These are phyloP conservation scores for Dromas ardeola DNA, from an alignment of 2,113 vertebrate species.

Conservation along the genomic window DNA sequence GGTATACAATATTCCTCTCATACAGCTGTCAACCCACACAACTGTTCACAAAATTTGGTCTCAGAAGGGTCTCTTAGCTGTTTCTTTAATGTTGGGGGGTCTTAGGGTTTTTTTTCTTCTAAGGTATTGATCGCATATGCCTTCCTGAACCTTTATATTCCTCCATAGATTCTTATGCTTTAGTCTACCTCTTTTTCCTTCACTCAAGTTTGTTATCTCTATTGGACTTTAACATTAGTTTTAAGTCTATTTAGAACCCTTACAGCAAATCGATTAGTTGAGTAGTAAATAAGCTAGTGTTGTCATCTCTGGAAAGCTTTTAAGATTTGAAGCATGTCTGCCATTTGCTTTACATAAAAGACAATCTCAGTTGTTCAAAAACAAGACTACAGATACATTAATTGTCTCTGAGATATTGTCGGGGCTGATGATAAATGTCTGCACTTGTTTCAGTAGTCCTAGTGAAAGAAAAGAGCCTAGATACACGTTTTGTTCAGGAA, in stretches of 20 bases:
- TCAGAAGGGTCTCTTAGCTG: background rate
- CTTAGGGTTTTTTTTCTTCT: background rate
- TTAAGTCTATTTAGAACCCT: background rate
- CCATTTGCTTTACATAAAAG: background rate
- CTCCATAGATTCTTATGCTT: background rate
- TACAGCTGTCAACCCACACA: background rate
- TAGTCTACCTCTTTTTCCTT: background rate
- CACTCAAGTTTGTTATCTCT: background rate
- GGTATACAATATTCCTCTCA: background rate
- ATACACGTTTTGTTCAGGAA: background rate
- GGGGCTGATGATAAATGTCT: background rate
- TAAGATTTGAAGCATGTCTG: background rate
- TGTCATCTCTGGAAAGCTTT: background rate
- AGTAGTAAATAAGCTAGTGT: background rate
- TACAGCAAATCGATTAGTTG: background rate
- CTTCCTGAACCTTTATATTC: background rate
- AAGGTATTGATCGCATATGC: background rate
- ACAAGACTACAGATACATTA: background rate
- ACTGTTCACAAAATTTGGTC: background rate
- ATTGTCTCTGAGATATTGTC: background rate
- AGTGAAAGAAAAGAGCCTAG: background rate
- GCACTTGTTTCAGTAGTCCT: background rate
- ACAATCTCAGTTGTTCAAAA: background rate
- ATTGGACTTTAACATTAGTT: background rate
- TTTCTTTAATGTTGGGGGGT: fast-evolving